Conservation (phyloP, 2,113 vertebrate genomes). For the Dendropsophus ebraccatus region DNA sequence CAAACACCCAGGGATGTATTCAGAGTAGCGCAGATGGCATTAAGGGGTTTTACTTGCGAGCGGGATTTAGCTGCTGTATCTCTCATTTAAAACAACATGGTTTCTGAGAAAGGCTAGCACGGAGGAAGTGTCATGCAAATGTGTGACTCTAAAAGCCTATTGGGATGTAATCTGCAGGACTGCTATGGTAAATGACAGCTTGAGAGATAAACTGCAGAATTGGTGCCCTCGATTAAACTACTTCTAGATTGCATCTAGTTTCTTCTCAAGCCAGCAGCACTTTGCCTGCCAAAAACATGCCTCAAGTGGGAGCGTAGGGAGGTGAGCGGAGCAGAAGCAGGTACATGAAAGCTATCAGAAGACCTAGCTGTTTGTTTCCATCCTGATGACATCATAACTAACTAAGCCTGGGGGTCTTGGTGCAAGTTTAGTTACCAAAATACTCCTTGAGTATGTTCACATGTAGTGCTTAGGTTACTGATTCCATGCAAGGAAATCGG, state of each 20-base stretch:
- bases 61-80: slow-evolving; percentile 10
- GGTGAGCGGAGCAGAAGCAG: not conserved
- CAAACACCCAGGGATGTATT: not conserved
- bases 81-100: slow-evolving; percentile 29
- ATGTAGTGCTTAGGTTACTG: too few species aligned
- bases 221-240: slow-evolving; percentile 13
- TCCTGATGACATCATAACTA: not conserved
- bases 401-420: not conserved
- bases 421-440: too few species aligned
- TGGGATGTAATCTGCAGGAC: slow-evolving; percentile 17
- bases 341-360: not conserved
- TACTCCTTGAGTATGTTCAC: not conserved
- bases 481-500: too few species aligned
- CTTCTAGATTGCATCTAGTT: slow-evolving; percentile 24
- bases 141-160: slow-evolving; percentile 22
- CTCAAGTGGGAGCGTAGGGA: not conserved
- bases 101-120: not conserved
- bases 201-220: slow-evolving; percentile 39
- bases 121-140: slow-evolving; percentile 5
- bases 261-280: not conserved
- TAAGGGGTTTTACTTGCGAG: not conserved
- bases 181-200: slow-evolving; percentile 37
- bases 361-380: not conserved
- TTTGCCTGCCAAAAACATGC: not conserved
- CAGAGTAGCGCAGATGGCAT: not conserved